Evolutionary conservation across 2,113 vertebrate genomes (phyloP).

Genomic region (Asarcornis scutulata): DNA sequence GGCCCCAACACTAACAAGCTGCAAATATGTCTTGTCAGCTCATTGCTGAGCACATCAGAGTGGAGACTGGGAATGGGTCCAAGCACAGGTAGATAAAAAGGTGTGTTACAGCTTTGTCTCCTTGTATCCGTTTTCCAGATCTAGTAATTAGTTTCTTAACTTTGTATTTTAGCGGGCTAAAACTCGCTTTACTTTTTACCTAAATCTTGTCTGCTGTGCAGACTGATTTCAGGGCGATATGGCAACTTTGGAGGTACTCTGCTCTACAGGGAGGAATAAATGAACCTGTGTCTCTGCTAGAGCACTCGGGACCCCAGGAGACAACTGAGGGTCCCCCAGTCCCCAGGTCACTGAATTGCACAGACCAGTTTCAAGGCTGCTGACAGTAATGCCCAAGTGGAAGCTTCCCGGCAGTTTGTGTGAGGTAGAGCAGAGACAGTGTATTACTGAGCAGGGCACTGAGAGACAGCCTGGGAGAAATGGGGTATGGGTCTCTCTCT

Average conservation of each 20-base stretch:
- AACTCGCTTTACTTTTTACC: not conserved
- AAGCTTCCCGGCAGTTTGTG: not conserved
- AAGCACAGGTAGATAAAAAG: not conserved
- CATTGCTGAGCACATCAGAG: not conserved
- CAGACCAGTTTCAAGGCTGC: not conserved
- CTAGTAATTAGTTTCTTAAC: slow-evolving; percentile 11
- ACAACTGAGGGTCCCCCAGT: too few species aligned
- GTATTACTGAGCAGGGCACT: not conserved
- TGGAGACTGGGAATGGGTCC: not conserved
- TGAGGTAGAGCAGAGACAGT: not conserved
- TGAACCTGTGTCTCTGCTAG: too few species aligned
- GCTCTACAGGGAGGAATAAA: not conserved
- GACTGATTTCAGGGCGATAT: not conserved
- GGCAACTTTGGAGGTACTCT: not conserved
- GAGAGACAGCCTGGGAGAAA: fast-evolving
- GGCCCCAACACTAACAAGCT: not conserved
- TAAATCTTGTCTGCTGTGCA: not conserved
- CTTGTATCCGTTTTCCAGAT: not conserved
- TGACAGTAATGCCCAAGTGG: too few species aligned
- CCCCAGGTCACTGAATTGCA: not conserved
- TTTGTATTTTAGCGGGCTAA: not conserved
- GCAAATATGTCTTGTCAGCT: not conserved
- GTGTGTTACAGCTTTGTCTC: not conserved
- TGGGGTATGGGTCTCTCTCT: not conserved
- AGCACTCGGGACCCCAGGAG: not conserved